A percentile compares a stretch with the other conserved stretches of the same genome.
These are phyloP conservation scores for Tinea trinotella DNA, from an alignment of 2,888 invertebrate genomes.

Conservation along the genomic window DNA sequence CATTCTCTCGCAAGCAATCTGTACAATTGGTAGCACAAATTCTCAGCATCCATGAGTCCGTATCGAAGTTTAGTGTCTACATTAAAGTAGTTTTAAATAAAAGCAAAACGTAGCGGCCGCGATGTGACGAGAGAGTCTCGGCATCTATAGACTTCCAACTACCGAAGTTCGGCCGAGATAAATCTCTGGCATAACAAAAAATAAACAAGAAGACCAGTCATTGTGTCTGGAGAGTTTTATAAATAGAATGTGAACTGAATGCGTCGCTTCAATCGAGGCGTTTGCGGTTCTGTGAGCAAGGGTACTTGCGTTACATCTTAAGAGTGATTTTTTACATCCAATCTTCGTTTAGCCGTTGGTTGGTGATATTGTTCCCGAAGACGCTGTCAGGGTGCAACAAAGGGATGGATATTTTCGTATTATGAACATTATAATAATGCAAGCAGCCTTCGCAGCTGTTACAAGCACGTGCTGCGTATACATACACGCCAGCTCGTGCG, in stretches of 20 bases:
- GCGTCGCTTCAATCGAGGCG: slow-evolving; percentile 2
- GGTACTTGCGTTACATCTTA: too few species aligned
- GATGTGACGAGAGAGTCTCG: slow-evolving; percentile 9
- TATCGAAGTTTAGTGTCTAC: neutral
- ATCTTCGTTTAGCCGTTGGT: neutral
- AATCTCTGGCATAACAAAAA: slow-evolving; percentile 14
- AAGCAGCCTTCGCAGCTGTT: slow-evolving; percentile 30
- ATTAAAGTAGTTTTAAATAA: slow-evolving; percentile 2
- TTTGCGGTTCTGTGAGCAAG: neutral
- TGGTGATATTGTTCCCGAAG: too few species aligned
- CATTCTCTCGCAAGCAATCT: neutral
- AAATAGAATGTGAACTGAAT: slow-evolving; percentile 24
- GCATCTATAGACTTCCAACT: neutral
- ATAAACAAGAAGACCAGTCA: slow-evolving; percentile 18
- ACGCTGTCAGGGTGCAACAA: neutral
- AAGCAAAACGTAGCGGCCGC: slow-evolving; percentile 1
- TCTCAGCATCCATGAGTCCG: slow-evolving; percentile 5
- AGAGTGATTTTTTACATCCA: neutral
- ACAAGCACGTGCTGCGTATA: slow-evolving; percentile 31
- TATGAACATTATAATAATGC: neutral
- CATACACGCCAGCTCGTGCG: neutral
- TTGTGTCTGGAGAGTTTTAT: slow-evolving; percentile 24
- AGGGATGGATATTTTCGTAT: neutral
- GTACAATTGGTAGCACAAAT: neutral
- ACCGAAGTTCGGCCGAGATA: slow-evolving; percentile 9